Evolutionary conservation across 2,113 vertebrate species (phyloP), one percentile per base, ranked within the genome.

Genomic region (Oryzias celebensis): DNA sequence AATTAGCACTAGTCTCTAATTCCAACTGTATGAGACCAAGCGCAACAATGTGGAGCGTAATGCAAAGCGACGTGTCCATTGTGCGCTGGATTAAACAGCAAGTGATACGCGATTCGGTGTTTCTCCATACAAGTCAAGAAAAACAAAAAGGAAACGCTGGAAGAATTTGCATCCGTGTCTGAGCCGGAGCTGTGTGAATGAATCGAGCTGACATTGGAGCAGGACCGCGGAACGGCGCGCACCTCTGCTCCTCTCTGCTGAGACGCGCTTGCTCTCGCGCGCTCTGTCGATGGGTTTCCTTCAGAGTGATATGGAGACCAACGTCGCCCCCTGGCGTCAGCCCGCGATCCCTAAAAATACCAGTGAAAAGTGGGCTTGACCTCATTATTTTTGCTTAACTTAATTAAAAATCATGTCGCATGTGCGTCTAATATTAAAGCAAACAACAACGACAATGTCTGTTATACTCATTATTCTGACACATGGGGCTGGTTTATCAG

Each of bases 271-370:
- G 23, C 41, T 56, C 46, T 23, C 22, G 4, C 31, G 1, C 41
- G 46, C 70, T 57, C 65, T 20, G 69, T 41, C 70, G 51, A 50
- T 10, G 36, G 36, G 8, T 0, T 28, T 28, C 26, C 26, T 28
- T 28, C 26, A 28, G 26, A 52, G 54, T 62, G 61, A 78, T 89
- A 22, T 66, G 80, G 89, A 86, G 83, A 75, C 58, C 86, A 81
- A 89, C 72, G 84, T 88, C 87, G 83, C 89, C 89, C 86, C 85
- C 87, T 89, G 58, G 89, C 69, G 89, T 79, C 49, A 41, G 70
- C 58, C 63, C n/a, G 23, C 50, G 59, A 58, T 67, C 43, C 31
- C 47, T 7, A 20, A 22, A 4, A 31, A 49, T 26, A 48, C 13
- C 49, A 24, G 53, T 16, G 18, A 65, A 18, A 13, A 16, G 17